phyloP scores from a whole-genome alignment of 2,797 vertebrate genomes.

The Sebastes kiyomatsui region DNA sequence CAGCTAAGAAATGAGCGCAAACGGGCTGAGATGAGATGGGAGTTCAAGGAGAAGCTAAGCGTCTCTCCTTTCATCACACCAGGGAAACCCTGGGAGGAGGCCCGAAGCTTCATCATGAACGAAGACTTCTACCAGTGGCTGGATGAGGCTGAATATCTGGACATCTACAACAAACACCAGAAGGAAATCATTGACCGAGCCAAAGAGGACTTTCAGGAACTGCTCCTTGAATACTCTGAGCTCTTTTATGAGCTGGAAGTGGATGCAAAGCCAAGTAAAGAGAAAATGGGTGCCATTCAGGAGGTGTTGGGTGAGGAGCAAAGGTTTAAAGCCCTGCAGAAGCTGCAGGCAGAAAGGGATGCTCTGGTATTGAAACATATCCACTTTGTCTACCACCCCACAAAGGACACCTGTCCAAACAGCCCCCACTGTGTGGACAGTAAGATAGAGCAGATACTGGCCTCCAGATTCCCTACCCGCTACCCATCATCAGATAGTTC shows the following conservation, averaged over 20 bases:
- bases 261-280: constrained; percentile 98
- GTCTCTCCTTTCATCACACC: constrained; percentile 94
- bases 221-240: constrained; percentile 96
- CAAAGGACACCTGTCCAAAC: constrained; percentile 95
- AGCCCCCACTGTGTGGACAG: constrained; percentile 90
- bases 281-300: constrained; percentile 98
- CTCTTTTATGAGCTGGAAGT: constrained; percentile 97
- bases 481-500: constrained; percentile 83
- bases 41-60: constrained; percentile 92
- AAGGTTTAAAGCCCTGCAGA: constrained; percentile 94
- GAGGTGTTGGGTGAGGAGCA: constrained; percentile 95
- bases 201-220: constrained; percentile 98
- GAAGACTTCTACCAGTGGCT: constrained; percentile 97
- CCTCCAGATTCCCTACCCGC: constrained; percentile 85
- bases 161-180: constrained; percentile 95
- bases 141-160: constrained; percentile 91
- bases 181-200: constrained; percentile 94
- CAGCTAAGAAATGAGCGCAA: constrained; percentile 90
- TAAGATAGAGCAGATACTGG: constrained; percentile 91
- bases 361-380: constrained; percentile 97
- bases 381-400: constrained; percentile 98
- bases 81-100: constrained; percentile 97
- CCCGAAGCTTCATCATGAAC: constrained; percentile 97
- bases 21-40: constrained; percentile 89
- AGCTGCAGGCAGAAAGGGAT: constrained; percentile 95